Evolutionary conservation across 2,888 invertebrate genomes (phyloP), one percentile per base, ranked within the genome.

Genomic region (Synanthedon andrenaeformis): DNA sequence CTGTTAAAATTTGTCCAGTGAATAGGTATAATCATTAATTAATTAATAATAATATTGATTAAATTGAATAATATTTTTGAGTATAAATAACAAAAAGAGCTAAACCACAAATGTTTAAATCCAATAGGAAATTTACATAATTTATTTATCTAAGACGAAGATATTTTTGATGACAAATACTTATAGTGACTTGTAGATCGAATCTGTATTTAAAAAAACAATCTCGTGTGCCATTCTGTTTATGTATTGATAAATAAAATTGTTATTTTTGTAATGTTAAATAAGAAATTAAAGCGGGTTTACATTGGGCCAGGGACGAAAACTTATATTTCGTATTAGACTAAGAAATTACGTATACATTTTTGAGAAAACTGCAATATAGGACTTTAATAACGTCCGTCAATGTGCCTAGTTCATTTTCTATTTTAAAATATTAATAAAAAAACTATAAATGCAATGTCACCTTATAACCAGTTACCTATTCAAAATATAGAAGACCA

Each of bases 191-290:
- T 12, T 45, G 4, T 45, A 45, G 45, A 14, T n/a, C 45, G 3
- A 35, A 35, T 45, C 45, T 45, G 12, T 45, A 35, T 35, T 35
- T 23, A 19, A 28, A 35, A 35, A 35, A 56, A 58, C 62, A 65
- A 62, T 71, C 74, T 74, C 65, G 58, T 66, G 79, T 82, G 80
- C 79, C 81, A 81, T 83, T 76, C 72, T 72, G 59, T 70, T 72
- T 66, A 64, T 62, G 59, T 66, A 62, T 65, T 62, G 52, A 66
- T 60, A 55, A 57, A 61, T 54, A 55, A 49, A 62, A 60, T 57
- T 6, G 45, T 14, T 45, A 45, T 35, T 35, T 35, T 35, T 35
- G 35, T 35, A 35, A 10, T 10, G 35, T 35, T 35, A 35, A 35
- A 35, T 35, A 35, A 10, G 35, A 35, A 35, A 10, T 35, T 35